Percentiles rank a stretch among this genome's conserved stretches.
These are phyloP conservation scores for Aleiodes alternator DNA, from an alignment of 2,888 invertebrate species.

Conservation along the genomic window DNA sequence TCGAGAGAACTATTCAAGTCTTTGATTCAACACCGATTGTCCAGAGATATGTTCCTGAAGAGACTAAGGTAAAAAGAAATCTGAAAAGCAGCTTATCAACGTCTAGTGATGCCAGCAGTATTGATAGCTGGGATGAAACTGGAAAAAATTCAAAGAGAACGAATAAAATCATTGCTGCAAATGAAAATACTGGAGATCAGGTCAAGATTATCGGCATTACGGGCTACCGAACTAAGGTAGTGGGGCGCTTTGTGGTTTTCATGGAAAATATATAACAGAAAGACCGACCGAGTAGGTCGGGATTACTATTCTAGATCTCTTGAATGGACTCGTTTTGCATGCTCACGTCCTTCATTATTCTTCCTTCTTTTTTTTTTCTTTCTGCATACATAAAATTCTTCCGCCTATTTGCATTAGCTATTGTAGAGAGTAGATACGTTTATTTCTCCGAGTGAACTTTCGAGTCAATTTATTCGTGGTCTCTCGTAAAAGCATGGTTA, in stretches of 20 bases:
- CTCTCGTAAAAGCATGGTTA: too few species aligned
- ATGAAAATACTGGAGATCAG: conserved; percentile 18
- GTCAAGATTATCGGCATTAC: conserved; percentile 26
- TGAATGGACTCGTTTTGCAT: conserved; percentile 20
- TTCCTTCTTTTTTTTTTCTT: not conserved
- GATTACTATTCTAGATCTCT: conserved; percentile 21
- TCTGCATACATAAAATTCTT: not conserved
- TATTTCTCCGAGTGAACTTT: too few species aligned
- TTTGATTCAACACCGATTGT: conserved; percentile 65
- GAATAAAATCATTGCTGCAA: not conserved
- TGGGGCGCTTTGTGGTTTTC: conserved; percentile 29
- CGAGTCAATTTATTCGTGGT: too few species aligned
- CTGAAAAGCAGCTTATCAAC: conserved; percentile 55
- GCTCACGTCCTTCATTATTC: not conserved
- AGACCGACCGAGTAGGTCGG: conserved; percentile 15
- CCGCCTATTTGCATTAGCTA: not conserved
- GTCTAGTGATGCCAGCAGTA: conserved; percentile 64
- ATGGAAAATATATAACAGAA: not conserved
- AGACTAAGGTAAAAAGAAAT: conserved; percentile 53
- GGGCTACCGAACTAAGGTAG: conserved; percentile 21
- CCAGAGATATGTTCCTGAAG: conserved; percentile 44
- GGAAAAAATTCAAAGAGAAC: conserved; percentile 51
- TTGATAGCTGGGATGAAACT: conserved; percentile 64
- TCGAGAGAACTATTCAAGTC: conserved; percentile 63
- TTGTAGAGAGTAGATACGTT: not conserved